phyloP scores from a whole-genome alignment of 2,113 vertebrate genomes.

The Hassar affinis region DNA sequence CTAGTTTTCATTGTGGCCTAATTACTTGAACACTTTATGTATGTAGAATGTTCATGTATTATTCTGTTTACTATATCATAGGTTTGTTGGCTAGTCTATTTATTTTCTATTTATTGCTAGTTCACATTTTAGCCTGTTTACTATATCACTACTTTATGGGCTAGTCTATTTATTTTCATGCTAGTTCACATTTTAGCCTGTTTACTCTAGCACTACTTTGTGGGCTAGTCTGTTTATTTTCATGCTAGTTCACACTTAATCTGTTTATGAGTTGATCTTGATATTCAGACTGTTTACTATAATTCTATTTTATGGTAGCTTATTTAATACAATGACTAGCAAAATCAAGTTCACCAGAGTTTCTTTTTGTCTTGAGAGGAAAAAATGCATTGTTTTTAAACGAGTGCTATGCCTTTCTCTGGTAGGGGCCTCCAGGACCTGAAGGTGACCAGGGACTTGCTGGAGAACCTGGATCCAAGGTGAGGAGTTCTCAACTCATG shows the following conservation, averaged over 20 bases:
- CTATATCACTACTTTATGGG: background rate
- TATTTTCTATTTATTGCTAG: background rate
- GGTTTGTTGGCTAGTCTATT: background rate
- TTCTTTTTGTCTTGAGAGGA: background rate
- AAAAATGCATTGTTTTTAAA: background rate
- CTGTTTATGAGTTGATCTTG: background rate
- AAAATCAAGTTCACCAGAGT: background rate
- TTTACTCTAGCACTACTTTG: background rate
- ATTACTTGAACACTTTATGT: background rate
- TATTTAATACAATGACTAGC: background rate
- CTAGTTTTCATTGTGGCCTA: background rate
- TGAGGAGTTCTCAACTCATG: conserved; percentile 55
- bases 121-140: background rate
- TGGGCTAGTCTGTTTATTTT: background rate
- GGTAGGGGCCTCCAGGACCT: conserved; percentile 82
- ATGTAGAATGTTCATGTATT: too few species aligned
- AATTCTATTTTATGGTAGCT: background rate
- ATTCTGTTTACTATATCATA: too few species aligned
- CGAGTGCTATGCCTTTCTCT: background rate
- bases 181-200: background rate
- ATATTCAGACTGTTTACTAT: background rate
- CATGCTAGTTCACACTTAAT: background rate
- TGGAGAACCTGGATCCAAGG: conserved; percentile 87
- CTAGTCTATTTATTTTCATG: background rate
- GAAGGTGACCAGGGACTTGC: conserved; percentile 85